Percentiles rank a stretch among this genome's conserved stretches.
These are phyloP conservation scores for Thaleichthys pacificus DNA, from an alignment of 2,797 vertebrate species.

Conservation along the genomic window DNA sequence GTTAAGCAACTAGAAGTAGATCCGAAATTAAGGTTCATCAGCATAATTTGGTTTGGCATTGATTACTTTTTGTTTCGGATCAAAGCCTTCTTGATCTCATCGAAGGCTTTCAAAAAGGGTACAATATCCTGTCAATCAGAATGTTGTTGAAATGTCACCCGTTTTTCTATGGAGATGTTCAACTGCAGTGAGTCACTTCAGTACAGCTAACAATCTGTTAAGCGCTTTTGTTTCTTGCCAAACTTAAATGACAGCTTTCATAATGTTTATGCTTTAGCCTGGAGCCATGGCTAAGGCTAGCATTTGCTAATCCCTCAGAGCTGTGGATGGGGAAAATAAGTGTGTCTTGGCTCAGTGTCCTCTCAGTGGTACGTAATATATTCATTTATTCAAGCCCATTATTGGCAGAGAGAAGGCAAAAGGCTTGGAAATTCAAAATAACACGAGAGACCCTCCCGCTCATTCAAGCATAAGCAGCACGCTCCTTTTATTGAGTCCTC, in stretches of 20 bases:
- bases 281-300: background rate
- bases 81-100: background rate
- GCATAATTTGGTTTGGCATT: background rate
- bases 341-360: slow-evolving; percentile 22
- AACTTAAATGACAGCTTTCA: background rate
- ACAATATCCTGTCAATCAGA: background rate
- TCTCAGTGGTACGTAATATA: slow-evolving; percentile 29
- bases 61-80: background rate
- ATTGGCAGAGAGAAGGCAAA: slow-evolving; percentile 30
- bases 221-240: background rate
- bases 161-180: background rate
- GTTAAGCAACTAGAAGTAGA: too few species aligned
- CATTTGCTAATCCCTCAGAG: slow-evolving; percentile 9
- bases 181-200: background rate
- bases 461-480: slow-evolving; percentile 28
- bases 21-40: background rate
- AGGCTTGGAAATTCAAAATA: slow-evolving; percentile 26
- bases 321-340: slow-evolving; percentile 17
- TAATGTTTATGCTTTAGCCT: slow-evolving; percentile 6
- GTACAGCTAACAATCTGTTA: background rate
- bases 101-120: background rate
- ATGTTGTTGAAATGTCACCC: background rate
- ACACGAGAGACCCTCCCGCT: slow-evolving; percentile 30
- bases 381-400: slow-evolving; percentile 34
- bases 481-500: slow-evolving; percentile 23